A percentile compares a stretch with the other conserved stretches of the same genome.
These are phyloP conservation scores for Dinocampus coccinellae DNA, from an alignment of 2,888 invertebrate species.

Conservation along the genomic window DNA sequence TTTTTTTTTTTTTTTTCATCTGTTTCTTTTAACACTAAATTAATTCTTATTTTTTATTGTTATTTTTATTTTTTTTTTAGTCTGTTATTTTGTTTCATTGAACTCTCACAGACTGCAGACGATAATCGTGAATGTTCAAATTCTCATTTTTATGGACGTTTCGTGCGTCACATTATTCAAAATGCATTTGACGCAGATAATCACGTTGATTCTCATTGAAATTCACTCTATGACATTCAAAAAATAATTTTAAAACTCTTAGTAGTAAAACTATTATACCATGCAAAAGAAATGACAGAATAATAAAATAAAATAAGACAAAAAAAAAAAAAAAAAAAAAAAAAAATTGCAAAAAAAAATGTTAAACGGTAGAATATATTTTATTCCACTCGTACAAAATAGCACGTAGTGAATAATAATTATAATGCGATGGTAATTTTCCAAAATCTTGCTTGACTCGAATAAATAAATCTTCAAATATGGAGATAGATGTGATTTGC, in stretches of 20 bases:
- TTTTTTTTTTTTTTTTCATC: not conserved
- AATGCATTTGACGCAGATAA: not conserved
- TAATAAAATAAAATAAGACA: not conserved
- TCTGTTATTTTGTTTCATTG: not conserved
- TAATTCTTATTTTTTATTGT: not conserved
- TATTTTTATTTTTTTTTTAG: not conserved
- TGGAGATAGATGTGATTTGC: conserved; percentile 25
- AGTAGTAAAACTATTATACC: not conserved
- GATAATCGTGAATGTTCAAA: not conserved
- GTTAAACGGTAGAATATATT: conserved; percentile 7
- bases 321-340: not conserved
- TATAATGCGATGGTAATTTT: conserved; percentile 38
- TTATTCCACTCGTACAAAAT: conserved; percentile 38
- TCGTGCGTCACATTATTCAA: conserved; percentile 1
- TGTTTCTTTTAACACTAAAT: not conserved
- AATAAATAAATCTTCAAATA: conserved; percentile 33
- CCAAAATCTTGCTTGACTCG: conserved; percentile 43
- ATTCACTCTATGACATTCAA: not conserved
- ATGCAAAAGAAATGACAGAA: not conserved
- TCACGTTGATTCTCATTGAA: conserved; percentile 4
- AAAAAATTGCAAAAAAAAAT: no score
- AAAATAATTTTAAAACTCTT: conserved; percentile 15
- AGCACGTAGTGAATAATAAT: conserved; percentile 29
- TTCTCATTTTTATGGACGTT: conserved; percentile 25
- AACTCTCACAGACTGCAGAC: conserved; percentile 11